Evolutionary conservation across 2,113 vertebrate genomes (phyloP).

Genomic region (Myotis davidii): DNA sequence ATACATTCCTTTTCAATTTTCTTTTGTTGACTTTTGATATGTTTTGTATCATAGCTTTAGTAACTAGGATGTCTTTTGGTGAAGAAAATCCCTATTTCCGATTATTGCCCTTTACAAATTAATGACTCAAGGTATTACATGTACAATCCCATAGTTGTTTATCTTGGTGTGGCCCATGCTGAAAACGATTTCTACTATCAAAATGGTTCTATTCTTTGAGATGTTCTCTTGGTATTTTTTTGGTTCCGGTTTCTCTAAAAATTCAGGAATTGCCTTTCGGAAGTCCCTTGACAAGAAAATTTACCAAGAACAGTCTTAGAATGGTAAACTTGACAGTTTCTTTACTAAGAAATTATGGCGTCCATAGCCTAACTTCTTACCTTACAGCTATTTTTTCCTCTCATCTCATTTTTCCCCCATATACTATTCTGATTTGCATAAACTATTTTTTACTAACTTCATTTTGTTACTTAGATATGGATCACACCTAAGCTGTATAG

Average conservation of each 20-base stretch:
- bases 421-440: slow-evolving; percentile 40
- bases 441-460: slow-evolving; percentile 54
- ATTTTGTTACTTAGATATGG: slow-evolving; percentile 52
- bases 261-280: slow-evolving; percentile 13
- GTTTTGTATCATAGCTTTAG: slow-evolving; percentile 71
- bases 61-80: slow-evolving; percentile 65
- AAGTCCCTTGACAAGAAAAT: slow-evolving; percentile 55
- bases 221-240: slow-evolving; percentile 55
- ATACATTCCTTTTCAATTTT: slow-evolving; percentile 68
- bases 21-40: slow-evolving; percentile 78
- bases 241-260: slow-evolving; percentile 46
- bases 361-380: background rate
- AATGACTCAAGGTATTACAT: slow-evolving; percentile 66
- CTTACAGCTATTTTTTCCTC: slow-evolving; percentile 21
- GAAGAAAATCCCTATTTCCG: slow-evolving; percentile 73
- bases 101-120: slow-evolving; percentile 73
- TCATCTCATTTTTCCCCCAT: background rate
- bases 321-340: slow-evolving; percentile 50
- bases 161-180: slow-evolving; percentile 56
- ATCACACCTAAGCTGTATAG: slow-evolving; percentile 11
- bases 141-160: slow-evolving; percentile 59
- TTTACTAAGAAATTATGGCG: slow-evolving; percentile 42
- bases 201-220: slow-evolving; percentile 57
- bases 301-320: slow-evolving; percentile 51
- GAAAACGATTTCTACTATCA: slow-evolving; percentile 47